Conservation (phyloP, 2,113 vertebrate species). For the Tachuris rubrigastra region DNA sequence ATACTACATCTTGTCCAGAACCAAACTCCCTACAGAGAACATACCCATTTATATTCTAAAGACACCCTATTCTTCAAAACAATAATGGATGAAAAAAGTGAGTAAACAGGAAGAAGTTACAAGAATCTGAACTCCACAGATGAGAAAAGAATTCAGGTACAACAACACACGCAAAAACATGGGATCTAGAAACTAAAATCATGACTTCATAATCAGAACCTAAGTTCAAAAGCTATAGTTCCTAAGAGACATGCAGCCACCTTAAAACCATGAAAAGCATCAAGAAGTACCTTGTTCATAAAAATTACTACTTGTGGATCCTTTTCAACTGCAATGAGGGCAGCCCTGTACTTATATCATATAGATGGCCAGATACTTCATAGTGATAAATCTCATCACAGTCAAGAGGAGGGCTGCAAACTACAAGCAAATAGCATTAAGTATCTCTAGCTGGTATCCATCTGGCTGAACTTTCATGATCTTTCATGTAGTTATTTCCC, state of each 20-base stretch:
- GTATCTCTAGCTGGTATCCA: background rate
- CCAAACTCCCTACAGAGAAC: background rate
- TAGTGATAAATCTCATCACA: background rate
- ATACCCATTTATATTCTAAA: background rate
- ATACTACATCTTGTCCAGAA: background rate
- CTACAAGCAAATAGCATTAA: background rate
- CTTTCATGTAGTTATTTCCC: background rate
- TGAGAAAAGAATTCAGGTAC: slow-evolving; percentile 54
- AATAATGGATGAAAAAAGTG: background rate
- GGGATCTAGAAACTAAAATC: slow-evolving; percentile 60
- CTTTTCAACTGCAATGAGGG: background rate
- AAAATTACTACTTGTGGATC: background rate
- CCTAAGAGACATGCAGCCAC: slow-evolving; percentile 14
- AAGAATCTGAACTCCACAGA: slow-evolving; percentile 50
- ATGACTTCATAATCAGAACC: slow-evolving; percentile 57
- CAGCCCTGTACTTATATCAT: background rate
- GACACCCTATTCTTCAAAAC: background rate
- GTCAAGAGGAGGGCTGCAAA: background rate
- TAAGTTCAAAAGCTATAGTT: slow-evolving; percentile 25
- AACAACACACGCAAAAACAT: slow-evolving; percentile 53
- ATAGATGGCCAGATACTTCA: background rate
- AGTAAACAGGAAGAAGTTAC: slow-evolving; percentile 20
- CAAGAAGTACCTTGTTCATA: background rate
- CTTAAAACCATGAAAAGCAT: background rate
- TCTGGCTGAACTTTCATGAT: background rate